Evolutionary conservation across 2,888 invertebrate species (phyloP).

Genomic region (Conchocele bisecta): DNA sequence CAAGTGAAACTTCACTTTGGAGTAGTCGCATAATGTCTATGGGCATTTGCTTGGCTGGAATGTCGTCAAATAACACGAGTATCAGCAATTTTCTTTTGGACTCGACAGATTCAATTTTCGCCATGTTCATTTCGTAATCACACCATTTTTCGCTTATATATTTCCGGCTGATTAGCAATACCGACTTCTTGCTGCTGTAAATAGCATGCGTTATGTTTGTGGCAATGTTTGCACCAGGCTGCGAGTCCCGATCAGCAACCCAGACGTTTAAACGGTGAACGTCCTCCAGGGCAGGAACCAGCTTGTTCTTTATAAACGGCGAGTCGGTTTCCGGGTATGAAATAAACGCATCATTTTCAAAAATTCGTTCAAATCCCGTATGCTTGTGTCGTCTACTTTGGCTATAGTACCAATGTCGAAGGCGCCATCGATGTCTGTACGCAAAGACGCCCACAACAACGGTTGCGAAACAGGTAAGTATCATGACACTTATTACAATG

Average conservation of each 20-base stretch:
- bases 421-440: conserved; percentile 48
- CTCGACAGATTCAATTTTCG: conserved; percentile 38
- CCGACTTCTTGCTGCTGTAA: conserved; percentile 41
- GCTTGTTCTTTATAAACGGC: conserved; percentile 36
- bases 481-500: not conserved
- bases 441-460: conserved; percentile 5
- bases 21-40: conserved; percentile 27
- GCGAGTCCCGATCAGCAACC: conserved; percentile 45
- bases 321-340: conserved; percentile 35
- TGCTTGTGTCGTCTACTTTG: conserved; percentile 21
- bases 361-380: conserved; percentile 44
- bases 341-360: conserved; percentile 48
- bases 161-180: conserved; percentile 37
- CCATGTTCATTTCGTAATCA: conserved; percentile 58
- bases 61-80: conserved; percentile 37
- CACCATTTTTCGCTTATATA: conserved; percentile 51
- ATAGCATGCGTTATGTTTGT: conserved; percentile 56
- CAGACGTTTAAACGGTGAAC: conserved; percentile 27
- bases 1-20: conserved; percentile 14
- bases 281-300: conserved; percentile 47
- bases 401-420: conserved; percentile 49
- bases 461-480: conserved; percentile 1
- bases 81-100: conserved; percentile 40
- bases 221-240: conserved; percentile 43
- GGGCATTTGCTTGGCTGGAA: conserved; percentile 22